Base-by-base conservation (phyloP, 2,888 invertebrate genomes). In the Brachylomia viminalis region DNA sequence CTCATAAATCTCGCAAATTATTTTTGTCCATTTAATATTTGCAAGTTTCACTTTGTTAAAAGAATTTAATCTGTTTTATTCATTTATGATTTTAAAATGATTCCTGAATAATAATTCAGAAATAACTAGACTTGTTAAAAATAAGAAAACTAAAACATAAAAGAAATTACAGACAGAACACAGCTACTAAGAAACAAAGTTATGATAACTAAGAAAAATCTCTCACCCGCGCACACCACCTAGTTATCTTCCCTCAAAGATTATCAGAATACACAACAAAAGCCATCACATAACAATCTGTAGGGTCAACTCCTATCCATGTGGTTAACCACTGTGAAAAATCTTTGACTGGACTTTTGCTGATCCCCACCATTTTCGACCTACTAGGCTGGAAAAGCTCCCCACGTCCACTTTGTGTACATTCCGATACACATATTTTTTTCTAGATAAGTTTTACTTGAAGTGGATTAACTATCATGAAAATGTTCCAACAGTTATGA, bases 331-430 rank as follows among this genome's bases (percentile, higher is more conserved):
- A 74, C 84, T 75, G 79, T 82, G 87, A 83, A 87, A 82, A 84
- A 92, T 90, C 89, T 92, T 90, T 92, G 90, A 90, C 90, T 81
- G 87, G 90, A 90, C 89, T 91, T 92, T 90, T 89, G 86, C 88
- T 75, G 84, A 79, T 64, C 33, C 70, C 72, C 74, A 65, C 73
- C 68, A 70, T 70, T 84, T 81, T 72, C 88, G 54, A 75, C 27
- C 79, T 92, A 90, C 17, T 91, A 92, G 69, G 62, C 83, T 69
- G 90, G 90, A 92, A 91, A 90, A 80, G 79, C 75, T 86, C 77
- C 71, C 45, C 65, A 56, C 76, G 66, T 79, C 71, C 79, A 82
- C 69, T 82, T 71, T 75, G 68, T 77, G 70, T 75, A 64, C 56
- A 61, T 68, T 38, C 58, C 64, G 42, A 73, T 86, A 77, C 75